Percentiles rank a stretch among this genome's conserved stretches.
phyloP scores from a whole-genome alignment of 1,140 invertebrate genomes.

The Brachionus manjavacas region DNA sequence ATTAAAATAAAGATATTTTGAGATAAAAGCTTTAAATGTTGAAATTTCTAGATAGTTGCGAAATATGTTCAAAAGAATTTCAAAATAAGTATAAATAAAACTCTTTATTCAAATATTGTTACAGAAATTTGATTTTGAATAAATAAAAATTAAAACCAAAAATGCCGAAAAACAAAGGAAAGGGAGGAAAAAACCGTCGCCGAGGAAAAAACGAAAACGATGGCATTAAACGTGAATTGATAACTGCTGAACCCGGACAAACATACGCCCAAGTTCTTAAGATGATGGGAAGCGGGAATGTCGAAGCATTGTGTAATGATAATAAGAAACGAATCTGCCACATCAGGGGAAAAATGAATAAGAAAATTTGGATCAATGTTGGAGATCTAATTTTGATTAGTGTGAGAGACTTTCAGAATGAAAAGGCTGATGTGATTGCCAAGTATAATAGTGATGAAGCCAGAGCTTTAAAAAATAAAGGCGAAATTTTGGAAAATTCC shows the following conservation, averaged over 20 bases:
- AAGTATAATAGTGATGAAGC: conserved; percentile 97
- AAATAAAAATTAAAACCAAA: neutral
- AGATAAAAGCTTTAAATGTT: no score
- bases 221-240: conserved; percentile 93
- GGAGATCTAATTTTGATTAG: conserved; percentile 96
- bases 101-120: no score
- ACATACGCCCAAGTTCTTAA: conserved; percentile 99
- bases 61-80: no score
- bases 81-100: neutral
- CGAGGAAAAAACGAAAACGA: conserved; percentile 99
- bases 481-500: conserved; percentile 83
- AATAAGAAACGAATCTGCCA: conserved; percentile 95
- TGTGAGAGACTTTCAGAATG: conserved; percentile 91
- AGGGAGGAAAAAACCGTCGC: conserved; percentile 99
- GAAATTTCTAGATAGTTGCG: no score
- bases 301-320: conserved; percentile 99
- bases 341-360: conserved; percentile 81
- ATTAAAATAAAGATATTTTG: no score
- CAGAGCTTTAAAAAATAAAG: conserved; percentile 90
- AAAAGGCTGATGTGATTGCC: conserved; percentile 97
- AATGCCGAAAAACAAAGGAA: conserved; percentile 64
- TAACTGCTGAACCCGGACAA: conserved; percentile 98
- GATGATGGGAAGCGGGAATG: conserved; percentile 97
- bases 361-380: conserved; percentile 90
- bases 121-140: no score